Percentiles rank a stretch among this genome's conserved stretches.
These are phyloP conservation scores for Temnothorax ravouxi DNA, from an alignment of 2,888 invertebrate species.

Conservation along the genomic window DNA sequence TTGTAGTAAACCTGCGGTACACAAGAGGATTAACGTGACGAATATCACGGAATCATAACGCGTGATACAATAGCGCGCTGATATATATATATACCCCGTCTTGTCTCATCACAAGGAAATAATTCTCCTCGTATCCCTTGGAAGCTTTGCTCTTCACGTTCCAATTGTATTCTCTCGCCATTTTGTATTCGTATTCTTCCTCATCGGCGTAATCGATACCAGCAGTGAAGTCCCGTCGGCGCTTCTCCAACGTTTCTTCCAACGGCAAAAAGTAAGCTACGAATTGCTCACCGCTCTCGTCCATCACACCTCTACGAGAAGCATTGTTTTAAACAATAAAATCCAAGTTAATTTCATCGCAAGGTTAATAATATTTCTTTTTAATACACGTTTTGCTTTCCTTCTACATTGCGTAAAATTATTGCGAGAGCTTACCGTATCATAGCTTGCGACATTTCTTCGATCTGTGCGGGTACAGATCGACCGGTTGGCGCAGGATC, in stretches of 20 bases:
- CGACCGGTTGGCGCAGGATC: slow-evolving; percentile 98
- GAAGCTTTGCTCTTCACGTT: slow-evolving; percentile 99
- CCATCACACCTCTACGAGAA: slow-evolving; percentile 97
- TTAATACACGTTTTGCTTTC: not conserved
- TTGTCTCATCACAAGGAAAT: slow-evolving; percentile 96
- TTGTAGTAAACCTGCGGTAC: slow-evolving; percentile 92
- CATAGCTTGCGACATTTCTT: slow-evolving; percentile 99
- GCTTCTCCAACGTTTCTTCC: slow-evolving; percentile 95
- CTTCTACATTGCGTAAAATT: not conserved
- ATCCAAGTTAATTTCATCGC: not conserved
- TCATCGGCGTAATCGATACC: slow-evolving; percentile 94
- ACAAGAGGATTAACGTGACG: not conserved
- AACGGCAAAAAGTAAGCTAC: slow-evolving; percentile 99
- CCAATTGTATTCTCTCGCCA: slow-evolving; percentile 99
- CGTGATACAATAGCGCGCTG: not conserved
- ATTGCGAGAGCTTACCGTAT: slow-evolving; percentile 90
- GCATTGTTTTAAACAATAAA: not conserved
- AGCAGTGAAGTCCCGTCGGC: slow-evolving; percentile 93
- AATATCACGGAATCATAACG: not conserved
- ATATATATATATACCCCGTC: slow-evolving; percentile 88
- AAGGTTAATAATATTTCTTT: not conserved
- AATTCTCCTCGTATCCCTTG: slow-evolving; percentile 98
- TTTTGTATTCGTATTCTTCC: slow-evolving; percentile 98
- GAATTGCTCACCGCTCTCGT: slow-evolving; percentile 99
- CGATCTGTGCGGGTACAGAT: slow-evolving; percentile 95